Base-by-base conservation (phyloP, 2,888 invertebrate species). In the Chaitophorus viminalis region DNA sequence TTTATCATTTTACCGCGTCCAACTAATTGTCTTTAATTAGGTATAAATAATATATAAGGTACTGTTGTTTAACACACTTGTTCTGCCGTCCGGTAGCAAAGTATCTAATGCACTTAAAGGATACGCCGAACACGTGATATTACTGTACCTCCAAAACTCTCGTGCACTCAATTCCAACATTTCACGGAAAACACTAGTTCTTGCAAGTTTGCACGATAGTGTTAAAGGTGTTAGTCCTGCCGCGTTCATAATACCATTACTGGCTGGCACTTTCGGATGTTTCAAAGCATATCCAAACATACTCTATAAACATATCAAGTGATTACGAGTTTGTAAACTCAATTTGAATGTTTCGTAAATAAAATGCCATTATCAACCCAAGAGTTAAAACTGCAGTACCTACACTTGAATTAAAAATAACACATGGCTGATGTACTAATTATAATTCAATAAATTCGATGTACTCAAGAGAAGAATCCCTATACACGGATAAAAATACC, bases 61-160 rank as follows among this genome's bases (percentile, higher is more conserved):
- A 39, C 36, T 39, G 25, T 83, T 8, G 25, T 21, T 29, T 17
- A 25, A 91, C 94, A 93, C 93, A 99, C 99, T 99, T 89, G 99
- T 99, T 90, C 96, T 93, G 84, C 99, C 99, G 92, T 97, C 97
- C 9, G 98, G 97, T 89, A 97, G 93, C 89, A 99, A 94, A 0
- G 99, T 99, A 91, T 99, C 99, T 90, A 99, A 93, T 3, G 98
- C 98, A 91, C 98, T 98, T 84, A 99, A 93, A 0, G 99, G 99
- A 92, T 99, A 99, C 8, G 97, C 98, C 0, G 99, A 98, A 92
- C 99, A 99, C 18, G 98, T 98, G 90, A 99, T 98, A 91, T 99
- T 99, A 91, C 98, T 98, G 92, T 99, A 99, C 83, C 99, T 93
- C 99, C 99, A 99, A 92, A 99, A 98, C 92, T 99, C 99, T 91